Percentiles rank a stretch among this genome's conserved stretches.
phyloP scores from a whole-genome alignment of 2,797 vertebrate genomes.

The Melopsittacus undulatus region DNA sequence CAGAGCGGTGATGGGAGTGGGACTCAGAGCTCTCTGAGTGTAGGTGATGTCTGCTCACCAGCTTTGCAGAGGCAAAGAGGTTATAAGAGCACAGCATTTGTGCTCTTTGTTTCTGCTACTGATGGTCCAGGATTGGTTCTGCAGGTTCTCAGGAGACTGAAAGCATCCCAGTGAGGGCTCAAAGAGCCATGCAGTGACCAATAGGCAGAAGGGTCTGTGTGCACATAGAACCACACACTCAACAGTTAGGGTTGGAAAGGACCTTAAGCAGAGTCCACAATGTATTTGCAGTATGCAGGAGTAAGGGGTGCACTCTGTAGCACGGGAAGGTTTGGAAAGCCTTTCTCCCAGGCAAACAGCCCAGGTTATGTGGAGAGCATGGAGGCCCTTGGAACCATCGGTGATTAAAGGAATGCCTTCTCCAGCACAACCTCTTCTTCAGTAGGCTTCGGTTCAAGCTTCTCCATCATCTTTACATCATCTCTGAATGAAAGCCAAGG shows the following conservation, averaged over 20 bases:
- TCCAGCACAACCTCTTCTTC: constrained; percentile 13
- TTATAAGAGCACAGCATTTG: neutral
- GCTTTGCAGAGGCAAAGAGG: neutral
- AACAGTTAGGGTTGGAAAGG: neutral
- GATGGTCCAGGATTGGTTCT: neutral
- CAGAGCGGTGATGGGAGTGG: neutral
- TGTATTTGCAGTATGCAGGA: neutral
- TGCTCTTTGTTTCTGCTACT: neutral
- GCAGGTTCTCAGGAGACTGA: neutral
- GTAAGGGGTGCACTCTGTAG: neutral
- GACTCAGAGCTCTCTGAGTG: neutral
- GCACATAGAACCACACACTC: neutral
- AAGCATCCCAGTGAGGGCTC: neutral
- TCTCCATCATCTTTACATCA: too few relatives aligned
- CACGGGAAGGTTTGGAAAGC: neutral
- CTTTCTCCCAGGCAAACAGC: neutral
- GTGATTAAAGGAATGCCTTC: constrained; percentile 6
- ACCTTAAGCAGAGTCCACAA: neutral
- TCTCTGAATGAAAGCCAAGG: too few relatives aligned
- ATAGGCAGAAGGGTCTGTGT: neutral
- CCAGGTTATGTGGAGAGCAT: neutral
- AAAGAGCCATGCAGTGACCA: neutral
- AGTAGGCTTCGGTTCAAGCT: neutral
- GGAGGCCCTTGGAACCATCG: neutral
- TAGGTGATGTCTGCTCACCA: neutral